A percentile compares a stretch with the other conserved stretches of the same genome.
phyloP scores from a whole-genome alignment of 2,888 invertebrate genomes.

The Tridacna crocea region DNA sequence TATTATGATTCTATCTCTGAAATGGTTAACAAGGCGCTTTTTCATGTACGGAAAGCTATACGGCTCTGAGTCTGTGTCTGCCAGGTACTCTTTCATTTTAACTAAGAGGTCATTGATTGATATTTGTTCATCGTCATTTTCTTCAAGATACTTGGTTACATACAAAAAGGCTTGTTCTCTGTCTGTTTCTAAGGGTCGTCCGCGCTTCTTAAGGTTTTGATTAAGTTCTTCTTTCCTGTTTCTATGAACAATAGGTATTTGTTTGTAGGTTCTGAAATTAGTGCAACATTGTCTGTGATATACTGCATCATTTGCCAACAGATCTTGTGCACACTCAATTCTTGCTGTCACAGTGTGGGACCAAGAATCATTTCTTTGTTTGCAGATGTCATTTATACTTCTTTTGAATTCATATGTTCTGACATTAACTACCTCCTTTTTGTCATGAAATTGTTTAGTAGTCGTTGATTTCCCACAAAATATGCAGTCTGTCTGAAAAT shows the following conservation, averaged over 20 bases:
- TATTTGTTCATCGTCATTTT: conserved; percentile 9
- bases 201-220: not conserved
- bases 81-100: conserved; percentile 35
- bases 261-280: conserved; percentile 51
- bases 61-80: conserved; percentile 23
- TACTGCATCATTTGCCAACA: conserved; percentile 61
- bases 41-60: conserved; percentile 36
- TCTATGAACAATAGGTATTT: too few relatives aligned
- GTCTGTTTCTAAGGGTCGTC: not conserved
- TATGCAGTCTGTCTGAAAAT: conserved; percentile 33
- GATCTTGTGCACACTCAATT: conserved; percentile 46
- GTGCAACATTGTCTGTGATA: conserved; percentile 63
- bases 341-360: conserved; percentile 31
- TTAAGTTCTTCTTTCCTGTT: not conserved
- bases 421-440: conserved; percentile 8
- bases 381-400: not conserved
- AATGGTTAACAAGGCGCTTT: conserved; percentile 23
- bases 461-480: conserved; percentile 41
- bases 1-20: conserved; percentile 30
- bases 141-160: conserved; percentile 12
- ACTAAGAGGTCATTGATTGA: conserved; percentile 26
- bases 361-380: conserved; percentile 39
- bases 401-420: conserved; percentile 31
- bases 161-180: conserved; percentile 5
- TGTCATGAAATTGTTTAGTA: not conserved